Evolutionary conservation across 1,140 invertebrate genomes (phyloP).

Genomic region (Brachionus koreanus): DNA sequence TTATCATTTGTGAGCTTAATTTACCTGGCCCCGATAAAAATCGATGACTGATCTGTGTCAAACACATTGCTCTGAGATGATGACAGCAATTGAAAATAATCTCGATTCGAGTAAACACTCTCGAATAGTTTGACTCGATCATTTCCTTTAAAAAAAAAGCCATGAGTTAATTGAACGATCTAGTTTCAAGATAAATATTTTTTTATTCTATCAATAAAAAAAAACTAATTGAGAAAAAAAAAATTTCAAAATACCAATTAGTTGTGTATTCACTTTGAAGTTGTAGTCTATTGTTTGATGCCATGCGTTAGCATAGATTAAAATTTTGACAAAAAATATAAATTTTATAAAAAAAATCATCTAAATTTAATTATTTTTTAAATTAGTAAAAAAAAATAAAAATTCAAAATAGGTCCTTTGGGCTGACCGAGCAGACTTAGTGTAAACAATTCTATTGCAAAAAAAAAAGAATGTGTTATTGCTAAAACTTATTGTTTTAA

Average conservation of each 20-base stretch:
- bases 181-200: not conserved
- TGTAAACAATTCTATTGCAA: not conserved
- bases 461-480: not conserved
- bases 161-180: not conserved
- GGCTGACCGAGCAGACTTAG: not conserved
- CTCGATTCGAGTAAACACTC: slow-evolving; percentile 15
- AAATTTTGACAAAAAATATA: slow-evolving; percentile 25
- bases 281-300: not conserved
- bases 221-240: not conserved
- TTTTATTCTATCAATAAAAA: not conserved
- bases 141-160: slow-evolving; percentile 3
- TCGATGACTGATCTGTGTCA: slow-evolving; percentile 18
- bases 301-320: not conserved
- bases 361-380: not conserved
- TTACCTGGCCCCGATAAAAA: slow-evolving; percentile 16
- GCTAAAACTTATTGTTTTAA: not conserved
- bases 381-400: not conserved
- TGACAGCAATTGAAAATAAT: slow-evolving; percentile 33
- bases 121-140: slow-evolving; percentile 1
- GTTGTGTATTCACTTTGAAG: not conserved
- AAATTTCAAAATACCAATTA: not conserved
- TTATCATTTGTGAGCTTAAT: not conserved
- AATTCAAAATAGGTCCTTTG: not conserved
- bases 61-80: not conserved
- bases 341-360: slow-evolving; percentile 28